Evolutionary conservation across 2,888 invertebrate species (phyloP).

Genomic region (Drosophila mettleri): DNA sequence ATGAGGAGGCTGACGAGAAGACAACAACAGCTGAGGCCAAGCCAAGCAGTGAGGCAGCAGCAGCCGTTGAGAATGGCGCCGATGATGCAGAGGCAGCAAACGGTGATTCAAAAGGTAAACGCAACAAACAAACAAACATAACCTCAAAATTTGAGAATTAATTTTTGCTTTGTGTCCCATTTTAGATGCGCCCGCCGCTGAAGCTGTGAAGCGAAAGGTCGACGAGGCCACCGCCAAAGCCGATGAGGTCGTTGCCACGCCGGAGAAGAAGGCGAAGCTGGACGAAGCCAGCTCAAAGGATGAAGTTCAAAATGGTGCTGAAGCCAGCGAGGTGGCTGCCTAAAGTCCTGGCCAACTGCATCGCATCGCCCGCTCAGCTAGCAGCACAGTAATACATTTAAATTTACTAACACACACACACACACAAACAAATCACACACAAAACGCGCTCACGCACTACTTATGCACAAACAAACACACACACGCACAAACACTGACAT

Average conservation of each 20-base stretch:
- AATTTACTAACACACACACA: conserved; percentile 62
- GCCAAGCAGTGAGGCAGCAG: conserved; percentile 69
- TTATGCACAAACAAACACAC: conserved; percentile 24
- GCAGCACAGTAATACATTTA: conserved; percentile 67
- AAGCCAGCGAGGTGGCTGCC: conserved; percentile 85
- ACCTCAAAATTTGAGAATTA: conserved; percentile 21
- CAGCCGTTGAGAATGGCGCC: conserved; percentile 77
- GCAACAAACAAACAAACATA: neutral
- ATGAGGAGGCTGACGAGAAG: conserved; percentile 61
- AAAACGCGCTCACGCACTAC: conserved; percentile 31
- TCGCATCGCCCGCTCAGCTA: conserved; percentile 38
- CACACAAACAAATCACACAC: conserved; percentile 47
- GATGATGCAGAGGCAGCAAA: conserved; percentile 77
- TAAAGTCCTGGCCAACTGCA: conserved; percentile 64
- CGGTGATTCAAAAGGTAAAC: conserved; percentile 84
- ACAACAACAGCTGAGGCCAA: conserved; percentile 63
- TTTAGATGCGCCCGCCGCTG: conserved; percentile 83
- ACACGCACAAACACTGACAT: conserved; percentile 1
- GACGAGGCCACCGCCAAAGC: conserved; percentile 78
- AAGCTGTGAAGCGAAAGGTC: conserved; percentile 85
- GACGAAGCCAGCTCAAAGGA: conserved; percentile 84
- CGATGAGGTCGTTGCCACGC: conserved; percentile 83
- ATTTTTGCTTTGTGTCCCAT: neutral
- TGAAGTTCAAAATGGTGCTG: conserved; percentile 85
- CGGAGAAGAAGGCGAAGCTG: conserved; percentile 85